A percentile compares a stretch with the other conserved stretches of the same genome.
Conservation (phyloP, 2,888 invertebrate species). For the Neuroscelio doddi region DNA sequence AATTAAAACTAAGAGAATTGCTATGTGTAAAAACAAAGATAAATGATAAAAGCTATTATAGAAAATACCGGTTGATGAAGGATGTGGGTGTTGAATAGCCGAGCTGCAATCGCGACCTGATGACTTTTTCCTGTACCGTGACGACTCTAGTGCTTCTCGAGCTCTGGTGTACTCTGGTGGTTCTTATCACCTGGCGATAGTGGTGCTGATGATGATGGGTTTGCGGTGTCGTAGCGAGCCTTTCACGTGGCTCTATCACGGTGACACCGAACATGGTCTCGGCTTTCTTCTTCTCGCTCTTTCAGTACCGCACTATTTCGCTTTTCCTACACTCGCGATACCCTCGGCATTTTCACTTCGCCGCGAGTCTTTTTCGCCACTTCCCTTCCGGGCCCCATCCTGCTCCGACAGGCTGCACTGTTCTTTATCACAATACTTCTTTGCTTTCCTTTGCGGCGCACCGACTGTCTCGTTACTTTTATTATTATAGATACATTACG, state of each 20-base stretch:
- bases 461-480: too few relatives aligned
- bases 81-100: slow-evolving; percentile 70
- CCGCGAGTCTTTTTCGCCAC: slow-evolving; percentile 20
- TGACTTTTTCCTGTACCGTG: slow-evolving; percentile 69
- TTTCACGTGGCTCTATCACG: slow-evolving; percentile 66
- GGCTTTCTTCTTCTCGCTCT: slow-evolving; percentile 6
- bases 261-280: slow-evolving; percentile 59
- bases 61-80: slow-evolving; percentile 70
- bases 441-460: neutral
- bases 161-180: slow-evolving; percentile 67
- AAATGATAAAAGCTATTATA: slow-evolving; percentile 12
- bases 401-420: neutral
- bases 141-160: slow-evolving; percentile 65
- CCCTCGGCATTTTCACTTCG: slow-evolving; percentile 15
- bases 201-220: slow-evolving; percentile 59
- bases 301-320: slow-evolving; percentile 4
- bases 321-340: slow-evolving; percentile 6
- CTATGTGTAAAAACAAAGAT: slow-evolving; percentile 3
- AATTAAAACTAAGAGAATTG: too few relatives aligned
- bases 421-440: slow-evolving; percentile 44
- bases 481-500: too few relatives aligned
- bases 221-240: slow-evolving; percentile 51
- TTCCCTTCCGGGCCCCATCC: slow-evolving; percentile 17
- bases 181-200: slow-evolving; percentile 67
- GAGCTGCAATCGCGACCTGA: slow-evolving; percentile 68